Evolutionary conservation across 2,888 invertebrate species (phyloP), one percentile per base, ranked within the genome.

Genomic region (Xestoiulus laeticollis): DNA sequence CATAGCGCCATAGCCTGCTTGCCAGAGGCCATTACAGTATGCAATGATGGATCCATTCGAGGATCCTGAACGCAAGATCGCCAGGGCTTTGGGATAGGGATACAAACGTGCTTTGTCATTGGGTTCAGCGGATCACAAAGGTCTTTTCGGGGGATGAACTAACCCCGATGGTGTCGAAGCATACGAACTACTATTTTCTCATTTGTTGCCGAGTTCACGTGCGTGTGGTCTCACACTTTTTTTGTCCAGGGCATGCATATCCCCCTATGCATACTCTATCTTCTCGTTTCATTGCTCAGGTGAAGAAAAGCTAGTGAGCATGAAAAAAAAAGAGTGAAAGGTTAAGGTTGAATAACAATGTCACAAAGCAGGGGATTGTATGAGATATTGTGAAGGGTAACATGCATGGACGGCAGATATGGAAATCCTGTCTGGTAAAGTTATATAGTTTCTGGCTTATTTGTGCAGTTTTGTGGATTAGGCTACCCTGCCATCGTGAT

Each of bases 251-350:
- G 30, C 30, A 78, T 30, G 38, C 38, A 8, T 38, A 38, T 38
- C 38, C 26, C 68, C 68, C 68, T 68, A 0, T 68, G 1, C 68
- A n/a, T 59, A 19, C 68, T 10, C 22, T 26, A 68, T 68, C 26
- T n/a, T 26, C 68, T 68, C 26, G 22, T 78, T n/a, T 30, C 78
- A 30, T 26, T 30, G 78, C 78, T 78, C 30, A 78, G 78, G 78
- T 78, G 78, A 78, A 78, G 78, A 78, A 78, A 78, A 78, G 78
- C 78, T 30, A 14, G 30, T 1, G 78, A 78, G 78, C 78, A 78
- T 30, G 78, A 78, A 78, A 48, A 48, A 68, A 26, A 78, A 22
- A n/a, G 30, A 30, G 78, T 78, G 38, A 78, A 78, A 78, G 78
- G 78, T 78, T 78, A 78, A 78, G 78, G 78, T 30, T 78, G 78